phyloP scores from a whole-genome alignment of 2,113 vertebrate genomes.

The Balaeniceps rex region DNA sequence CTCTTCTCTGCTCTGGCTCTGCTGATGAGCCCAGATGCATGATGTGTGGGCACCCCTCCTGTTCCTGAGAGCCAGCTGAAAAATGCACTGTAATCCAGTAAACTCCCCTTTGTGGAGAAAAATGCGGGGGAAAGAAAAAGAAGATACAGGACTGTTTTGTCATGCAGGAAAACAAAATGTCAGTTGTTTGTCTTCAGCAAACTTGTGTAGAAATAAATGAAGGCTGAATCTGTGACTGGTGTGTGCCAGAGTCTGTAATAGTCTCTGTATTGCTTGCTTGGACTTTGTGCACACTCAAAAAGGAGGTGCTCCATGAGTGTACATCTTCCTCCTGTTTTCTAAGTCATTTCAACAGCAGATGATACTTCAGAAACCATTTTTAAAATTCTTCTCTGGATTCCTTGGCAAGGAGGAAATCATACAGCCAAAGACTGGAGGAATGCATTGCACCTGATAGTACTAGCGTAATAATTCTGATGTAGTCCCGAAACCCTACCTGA shows the following conservation, averaged over 20 bases:
- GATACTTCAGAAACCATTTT: not conserved
- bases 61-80: not conserved
- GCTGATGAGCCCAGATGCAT: fast-evolving
- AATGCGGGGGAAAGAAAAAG: not conserved
- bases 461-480: not conserved
- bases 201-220: not conserved
- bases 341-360: not conserved
- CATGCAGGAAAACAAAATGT: not conserved
- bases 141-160: not conserved
- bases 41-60: not conserved
- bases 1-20: not conserved
- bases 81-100: not conserved
- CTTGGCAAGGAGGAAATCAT: not conserved
- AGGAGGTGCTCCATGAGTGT: not conserved
- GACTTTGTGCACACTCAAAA: not conserved
- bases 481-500: not conserved
- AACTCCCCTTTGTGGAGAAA: not conserved
- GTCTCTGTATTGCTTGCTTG: not conserved
- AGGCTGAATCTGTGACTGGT: not conserved
- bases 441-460: not conserved
- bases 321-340: not conserved
- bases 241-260: not conserved
- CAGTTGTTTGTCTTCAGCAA: not conserved
- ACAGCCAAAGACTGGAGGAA: not conserved
- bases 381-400: not conserved